Percentiles rank a stretch among this genome's conserved stretches.
Conservation (phyloP, 2,888 invertebrate genomes). For the Clivina fossor region DNA sequence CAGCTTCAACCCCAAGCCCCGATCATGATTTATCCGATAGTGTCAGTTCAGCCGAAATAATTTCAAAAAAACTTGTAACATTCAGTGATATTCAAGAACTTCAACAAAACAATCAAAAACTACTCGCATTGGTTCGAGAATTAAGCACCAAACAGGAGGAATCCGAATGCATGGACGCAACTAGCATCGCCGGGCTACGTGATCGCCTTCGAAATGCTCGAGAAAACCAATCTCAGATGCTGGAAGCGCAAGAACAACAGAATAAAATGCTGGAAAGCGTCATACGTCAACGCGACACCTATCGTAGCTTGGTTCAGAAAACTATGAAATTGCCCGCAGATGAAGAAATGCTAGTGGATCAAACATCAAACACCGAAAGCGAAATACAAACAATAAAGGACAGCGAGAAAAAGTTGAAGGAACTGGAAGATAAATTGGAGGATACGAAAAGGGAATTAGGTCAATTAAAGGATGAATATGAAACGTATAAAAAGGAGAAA, state of each 20-base stretch:
- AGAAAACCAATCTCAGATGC: conserved; percentile 73
- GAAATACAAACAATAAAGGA: conserved; percentile 45
- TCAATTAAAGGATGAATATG: conserved; percentile 77
- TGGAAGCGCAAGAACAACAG: conserved; percentile 76
- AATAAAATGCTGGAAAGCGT: conserved; percentile 80
- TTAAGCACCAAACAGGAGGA: conserved; percentile 83
- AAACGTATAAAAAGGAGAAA: conserved; percentile 83
- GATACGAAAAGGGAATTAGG: conserved; percentile 68
- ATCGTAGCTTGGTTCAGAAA: conserved; percentile 76
- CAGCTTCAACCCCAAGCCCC: conserved; percentile 65
- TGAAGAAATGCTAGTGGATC: conserved; percentile 51
- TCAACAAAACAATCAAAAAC: conserved; percentile 84
- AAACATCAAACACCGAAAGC: conserved; percentile 42
- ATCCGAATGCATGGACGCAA: conserved; percentile 69
- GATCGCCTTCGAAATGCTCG: conserved; percentile 66
- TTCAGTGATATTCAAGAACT: conserved; percentile 87
- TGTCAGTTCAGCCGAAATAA: conserved; percentile 65
- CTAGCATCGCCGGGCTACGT: conserved; percentile 68
- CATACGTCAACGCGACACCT: conserved; percentile 85
- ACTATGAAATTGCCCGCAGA: conserved; percentile 56
- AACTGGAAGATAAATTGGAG: conserved; percentile 58
- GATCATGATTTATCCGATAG: conserved; percentile 59
- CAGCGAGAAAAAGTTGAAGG: conserved; percentile 55
- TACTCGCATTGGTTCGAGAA: conserved; percentile 81
- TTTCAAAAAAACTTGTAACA: conserved; percentile 83